Percentiles rank a stretch among this genome's conserved stretches.
Conservation (phyloP, 1,140 invertebrate species). For the Drosophila miranda region DNA sequence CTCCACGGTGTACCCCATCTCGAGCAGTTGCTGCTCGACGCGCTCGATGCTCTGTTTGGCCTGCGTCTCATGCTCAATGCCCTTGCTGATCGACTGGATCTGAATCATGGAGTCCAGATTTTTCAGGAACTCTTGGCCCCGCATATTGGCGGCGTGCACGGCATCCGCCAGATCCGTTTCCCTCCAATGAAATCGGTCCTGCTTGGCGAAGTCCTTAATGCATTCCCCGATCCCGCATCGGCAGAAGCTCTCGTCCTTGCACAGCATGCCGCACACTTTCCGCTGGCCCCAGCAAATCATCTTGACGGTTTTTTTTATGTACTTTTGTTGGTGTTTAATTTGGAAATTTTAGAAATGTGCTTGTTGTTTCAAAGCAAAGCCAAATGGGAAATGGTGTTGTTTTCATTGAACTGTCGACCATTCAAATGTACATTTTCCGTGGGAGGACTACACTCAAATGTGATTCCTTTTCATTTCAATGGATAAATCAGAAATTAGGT, state of each 20-base stretch:
- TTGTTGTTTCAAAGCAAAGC: background rate
- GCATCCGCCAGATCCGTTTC: background rate
- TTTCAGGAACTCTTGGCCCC: background rate
- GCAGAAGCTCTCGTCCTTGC: constrained; percentile 11
- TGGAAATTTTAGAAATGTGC: background rate
- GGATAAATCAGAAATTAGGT: too few relatives aligned
- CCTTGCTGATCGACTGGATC: constrained; percentile 12
- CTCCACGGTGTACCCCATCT: constrained; percentile 32
- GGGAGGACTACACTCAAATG: too few relatives aligned
- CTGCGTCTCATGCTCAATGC: background rate
- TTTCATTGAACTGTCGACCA: too few relatives aligned
- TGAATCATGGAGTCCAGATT: constrained; percentile 6
- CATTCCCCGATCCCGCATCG: constrained; percentile 26
- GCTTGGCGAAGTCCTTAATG: constrained; percentile 10
- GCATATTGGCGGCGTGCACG: background rate
- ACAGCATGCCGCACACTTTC: constrained; percentile 22
- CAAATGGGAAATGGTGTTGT: too few relatives aligned
- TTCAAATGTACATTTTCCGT: too few relatives aligned
- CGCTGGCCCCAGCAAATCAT: constrained; percentile 51
- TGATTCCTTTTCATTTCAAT: too few relatives aligned
- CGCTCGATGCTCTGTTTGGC: constrained; percentile 25
- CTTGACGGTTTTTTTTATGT: background rate
- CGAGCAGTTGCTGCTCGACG: constrained; percentile 7
- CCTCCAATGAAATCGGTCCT: background rate
- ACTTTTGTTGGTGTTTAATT: background rate